Percentiles rank a stretch among this genome's conserved stretches.
These are phyloP conservation scores for Bruchidius siliquastri DNA, from an alignment of 2,888 invertebrate species.

Conservation along the genomic window DNA sequence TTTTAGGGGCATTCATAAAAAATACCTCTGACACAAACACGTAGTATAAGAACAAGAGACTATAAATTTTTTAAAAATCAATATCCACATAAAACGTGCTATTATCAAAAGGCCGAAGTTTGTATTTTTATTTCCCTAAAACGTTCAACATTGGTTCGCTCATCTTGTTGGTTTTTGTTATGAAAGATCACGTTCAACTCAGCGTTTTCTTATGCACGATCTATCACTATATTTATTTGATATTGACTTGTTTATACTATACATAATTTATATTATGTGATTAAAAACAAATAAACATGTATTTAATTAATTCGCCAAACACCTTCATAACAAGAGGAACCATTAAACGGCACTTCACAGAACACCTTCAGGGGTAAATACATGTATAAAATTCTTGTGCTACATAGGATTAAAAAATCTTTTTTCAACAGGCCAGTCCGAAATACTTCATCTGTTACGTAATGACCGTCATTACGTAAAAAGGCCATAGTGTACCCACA, in stretches of 20 bases:
- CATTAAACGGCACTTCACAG: not conserved
- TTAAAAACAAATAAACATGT: not conserved
- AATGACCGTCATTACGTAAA: not conserved
- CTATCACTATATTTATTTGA: not conserved
- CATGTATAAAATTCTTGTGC: slow-evolving; percentile 27
- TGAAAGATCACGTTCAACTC: not conserved
- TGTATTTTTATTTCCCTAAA: too few relatives aligned
- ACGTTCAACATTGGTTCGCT: too few relatives aligned
- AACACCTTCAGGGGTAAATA: slow-evolving; percentile 3
- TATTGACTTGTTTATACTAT: not conserved
- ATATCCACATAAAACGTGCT: too few relatives aligned
- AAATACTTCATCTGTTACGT: not conserved
- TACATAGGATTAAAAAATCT: slow-evolving; percentile 12
- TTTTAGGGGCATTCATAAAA: too few relatives aligned
- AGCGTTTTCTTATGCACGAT: not conserved
- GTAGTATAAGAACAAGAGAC: too few relatives aligned
- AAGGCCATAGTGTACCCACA: not conserved
- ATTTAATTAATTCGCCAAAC: too few relatives aligned
- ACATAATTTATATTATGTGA: not conserved
- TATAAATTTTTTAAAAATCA: too few relatives aligned
- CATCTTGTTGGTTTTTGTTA: not conserved
- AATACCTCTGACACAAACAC: too few relatives aligned
- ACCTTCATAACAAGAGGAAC: not conserved
- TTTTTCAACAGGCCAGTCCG: slow-evolving; percentile 5
- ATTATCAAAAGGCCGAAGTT: too few relatives aligned